Base-by-base conservation (phyloP, 2,797 vertebrate species). In the Characodon lateralis region DNA sequence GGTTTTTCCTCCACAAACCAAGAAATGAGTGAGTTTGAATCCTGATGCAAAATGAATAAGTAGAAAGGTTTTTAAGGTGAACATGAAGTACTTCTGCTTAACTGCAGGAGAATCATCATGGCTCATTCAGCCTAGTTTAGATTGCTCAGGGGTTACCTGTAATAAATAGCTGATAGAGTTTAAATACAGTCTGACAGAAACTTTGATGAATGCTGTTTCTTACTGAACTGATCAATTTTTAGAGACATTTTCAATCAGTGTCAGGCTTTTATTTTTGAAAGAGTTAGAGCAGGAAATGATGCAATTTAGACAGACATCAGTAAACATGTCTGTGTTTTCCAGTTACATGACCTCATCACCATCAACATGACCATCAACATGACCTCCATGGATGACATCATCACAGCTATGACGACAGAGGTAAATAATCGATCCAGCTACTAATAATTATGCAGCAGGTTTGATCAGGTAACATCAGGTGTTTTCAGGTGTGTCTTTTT, bases 351-450 rank as follows among this genome's bases (percentile, higher is more conserved):
- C 43, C 12, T 70, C 18, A 58, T 76, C 16, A 0, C 31, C 18
- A 35, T 58, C 26, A 77, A 56, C 46, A 51, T 78, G 78, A 0
- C 24, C 18, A 35, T 58, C 26, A 77, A 56, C 46, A 51, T 78
- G 78, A 86, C 82, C 16, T 48, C 71, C 72, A 80, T 82, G 72
- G 84, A 82, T n/a, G 76, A 87, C 88, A 77, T 79, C 76, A 78
- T 79, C 46, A 83, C 76, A 1, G 2, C 1, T 0, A 65, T 81
- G 59, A 66, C 59, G n/a, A 75, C 86, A 0, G 77, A 89, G 89
- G 91, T 91, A 87, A 78, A 1, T 22, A 48, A 14, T 14, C 8
- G 7, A 0, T 0, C 6, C 26, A 53, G 14, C 2, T 28, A 5
- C 7, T 71, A 12, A 51, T 58, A 3, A 61, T 26, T 16, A 35